These are phyloP conservation scores for Motacilla alba DNA, from an alignment of 2,113 vertebrate genomes.

Conservation along the genomic window DNA sequence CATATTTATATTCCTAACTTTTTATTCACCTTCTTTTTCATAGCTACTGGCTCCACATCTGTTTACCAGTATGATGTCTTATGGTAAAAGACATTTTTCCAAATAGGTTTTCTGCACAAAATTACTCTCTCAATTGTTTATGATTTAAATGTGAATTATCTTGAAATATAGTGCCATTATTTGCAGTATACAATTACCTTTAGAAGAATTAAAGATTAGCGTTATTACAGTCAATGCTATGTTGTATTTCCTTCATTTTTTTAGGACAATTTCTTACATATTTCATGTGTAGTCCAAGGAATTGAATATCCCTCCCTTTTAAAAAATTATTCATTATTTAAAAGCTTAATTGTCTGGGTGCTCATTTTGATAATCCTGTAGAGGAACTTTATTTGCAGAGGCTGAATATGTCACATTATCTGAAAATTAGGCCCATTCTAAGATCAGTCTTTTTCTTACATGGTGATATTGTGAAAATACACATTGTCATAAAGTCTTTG, in stretches of 20 bases:
- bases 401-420: background rate
- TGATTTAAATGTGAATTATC: background rate
- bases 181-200: background rate
- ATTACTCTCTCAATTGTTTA: background rate
- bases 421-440: background rate
- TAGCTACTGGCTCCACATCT: background rate
- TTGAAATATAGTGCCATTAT: background rate
- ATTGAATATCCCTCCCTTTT: background rate
- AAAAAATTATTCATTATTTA: background rate
- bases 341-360: background rate
- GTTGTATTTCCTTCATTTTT: background rate
- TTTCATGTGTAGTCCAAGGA: background rate
- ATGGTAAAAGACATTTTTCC: background rate
- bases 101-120: background rate
- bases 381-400: background rate
- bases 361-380: background rate
- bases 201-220: background rate
- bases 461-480: background rate
- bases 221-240: background rate
- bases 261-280: background rate
- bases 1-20: background rate
- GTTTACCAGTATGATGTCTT: background rate
- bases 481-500: background rate
- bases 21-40: background rate
- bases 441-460: background rate